These are phyloP conservation scores for Chondrosia reniformis DNA, from an alignment of 37 sponge, comb jelly and placozoan species.

Conservation along the genomic window DNA sequence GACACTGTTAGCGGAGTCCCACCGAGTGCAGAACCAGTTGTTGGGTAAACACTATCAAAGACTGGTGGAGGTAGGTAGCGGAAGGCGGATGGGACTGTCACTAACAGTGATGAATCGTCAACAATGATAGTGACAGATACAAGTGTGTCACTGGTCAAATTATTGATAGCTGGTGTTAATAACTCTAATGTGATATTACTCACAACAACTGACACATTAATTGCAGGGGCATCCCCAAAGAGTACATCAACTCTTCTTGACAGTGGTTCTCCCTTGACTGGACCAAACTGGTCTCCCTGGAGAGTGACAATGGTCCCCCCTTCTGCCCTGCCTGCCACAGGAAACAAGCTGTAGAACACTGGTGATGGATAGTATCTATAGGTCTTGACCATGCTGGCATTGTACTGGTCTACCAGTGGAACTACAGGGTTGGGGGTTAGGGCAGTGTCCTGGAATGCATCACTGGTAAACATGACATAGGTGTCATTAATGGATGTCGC, in stretches of 20 bases:
- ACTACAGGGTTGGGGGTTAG: slow-evolving; percentile 69
- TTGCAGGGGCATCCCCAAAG: slow-evolving; percentile 33
- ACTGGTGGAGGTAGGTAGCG: slow-evolving; percentile 78
- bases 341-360: slow-evolving; percentile 59
- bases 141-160: not conserved
- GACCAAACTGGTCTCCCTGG: slow-evolving; percentile 75
- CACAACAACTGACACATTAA: slow-evolving; percentile 50
- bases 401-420: slow-evolving; percentile 67
- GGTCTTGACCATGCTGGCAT: slow-evolving; percentile 59
- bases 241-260: slow-evolving; percentile 64
- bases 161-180: slow-evolving; percentile 46
- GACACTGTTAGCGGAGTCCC: slow-evolving; percentile 62
- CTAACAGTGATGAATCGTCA: slow-evolving; percentile 77
- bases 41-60: slow-evolving; percentile 65
- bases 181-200: slow-evolving; percentile 38
- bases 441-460: slow-evolving; percentile 88
- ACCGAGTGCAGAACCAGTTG: slow-evolving; percentile 51
- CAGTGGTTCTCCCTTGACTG: slow-evolving; percentile 36
- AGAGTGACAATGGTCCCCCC: slow-evolving; percentile 78
- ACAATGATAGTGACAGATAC: slow-evolving; percentile 64
- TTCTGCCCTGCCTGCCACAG: slow-evolving; percentile 69
- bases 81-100: slow-evolving; percentile 62
- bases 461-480: slow-evolving; percentile 47
- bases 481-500: slow-evolving; percentile 69
- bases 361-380: slow-evolving; percentile 78